Evolutionary conservation across 1,140 invertebrate genomes (phyloP), one percentile per base, ranked within the genome.

Genomic region (Bombus cullumanus): DNA sequence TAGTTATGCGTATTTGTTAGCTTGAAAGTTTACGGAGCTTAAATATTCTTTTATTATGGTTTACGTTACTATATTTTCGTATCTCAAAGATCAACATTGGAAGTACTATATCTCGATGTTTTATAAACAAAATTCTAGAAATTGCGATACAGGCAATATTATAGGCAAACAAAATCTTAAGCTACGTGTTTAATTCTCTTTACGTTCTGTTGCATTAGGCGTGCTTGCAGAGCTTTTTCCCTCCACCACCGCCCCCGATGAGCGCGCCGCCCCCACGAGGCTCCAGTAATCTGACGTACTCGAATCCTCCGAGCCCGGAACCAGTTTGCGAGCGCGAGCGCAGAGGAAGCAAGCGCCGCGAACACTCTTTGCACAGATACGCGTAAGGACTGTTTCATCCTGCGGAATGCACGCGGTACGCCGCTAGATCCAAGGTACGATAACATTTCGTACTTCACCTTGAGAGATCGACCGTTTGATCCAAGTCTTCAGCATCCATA

Each of bases 171-270:
- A n/a, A n/a, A 62, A 62, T 62, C 4, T n/a, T 13, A 64, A 18
- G 15, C 2, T 1, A 1, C 62, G 41, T 15, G 47, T 78, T 71
- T 41, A 53, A 78, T 78, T 59, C 31, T 81, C 18, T 68, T 78
- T 59, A 76, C 69, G 43, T 81, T 53, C 28, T 66, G 82, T 72
- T 85, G 81, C 80, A 74, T 87, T 89, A 95, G 95, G 95, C 95
- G 74, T 95, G 95, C 91, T 95, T 95, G 90, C 95, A 95, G 94
- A 95, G 95, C 90, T 95, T 95, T 92, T 95, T 95, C 90, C 95
- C 95, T 66, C 94, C 94, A 59, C 95, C 95, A 57, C 95, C 95
- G 66, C 95, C 95, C 34, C 95, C 94, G 64, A 95, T 95, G 93
- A 94, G 91, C 84, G 93, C 91, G 68, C 95, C 94, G 69, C 94